These are phyloP conservation scores for Indri indri DNA, from an alignment of 2,113 vertebrate species.

Conservation along the genomic window DNA sequence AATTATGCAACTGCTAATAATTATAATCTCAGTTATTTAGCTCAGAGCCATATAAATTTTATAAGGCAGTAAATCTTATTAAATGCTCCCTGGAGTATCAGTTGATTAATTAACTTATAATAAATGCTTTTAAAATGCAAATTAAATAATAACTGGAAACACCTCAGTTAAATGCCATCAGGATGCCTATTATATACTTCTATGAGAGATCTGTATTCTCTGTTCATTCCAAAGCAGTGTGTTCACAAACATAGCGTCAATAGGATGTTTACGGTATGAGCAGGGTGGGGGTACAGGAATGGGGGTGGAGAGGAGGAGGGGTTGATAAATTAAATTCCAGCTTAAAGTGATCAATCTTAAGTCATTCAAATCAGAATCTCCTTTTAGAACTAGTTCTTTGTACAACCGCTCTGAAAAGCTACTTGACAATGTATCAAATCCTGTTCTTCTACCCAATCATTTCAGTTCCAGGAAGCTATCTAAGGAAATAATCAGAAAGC, in stretches of 20 bases:
- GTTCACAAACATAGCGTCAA: not conserved
- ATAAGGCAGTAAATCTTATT: slow-evolving; percentile 81
- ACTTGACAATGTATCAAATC: not conserved
- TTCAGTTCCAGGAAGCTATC: not conserved
- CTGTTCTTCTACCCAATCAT: not conserved
- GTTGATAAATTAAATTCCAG: not conserved
- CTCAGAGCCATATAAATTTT: slow-evolving; percentile 74
- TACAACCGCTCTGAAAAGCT: not conserved
- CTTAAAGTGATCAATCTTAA: not conserved
- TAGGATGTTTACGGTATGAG: not conserved
- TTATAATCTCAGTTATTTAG: slow-evolving; percentile 71
- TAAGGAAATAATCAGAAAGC: not conserved
- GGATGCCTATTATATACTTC: not conserved
- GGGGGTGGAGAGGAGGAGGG: accelerated
- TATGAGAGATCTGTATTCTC: not conserved
- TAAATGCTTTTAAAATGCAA: slow-evolving; percentile 81
- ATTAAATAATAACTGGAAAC: slow-evolving; percentile 73
- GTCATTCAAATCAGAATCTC: not conserved
- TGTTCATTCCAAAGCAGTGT: not conserved
- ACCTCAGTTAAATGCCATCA: slow-evolving; percentile 64
- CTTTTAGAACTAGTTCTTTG: not conserved
- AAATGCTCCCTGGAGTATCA: slow-evolving; percentile 79
- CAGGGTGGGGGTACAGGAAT: accelerated
- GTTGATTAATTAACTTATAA: slow-evolving; percentile 83
- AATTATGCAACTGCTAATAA: slow-evolving; percentile 68